A percentile compares a stretch with the other conserved stretches of the same genome.
These are phyloP conservation scores for Phylloscopus whistleri DNA, from an alignment of 2,113 vertebrate genomes.

Conservation along the genomic window DNA sequence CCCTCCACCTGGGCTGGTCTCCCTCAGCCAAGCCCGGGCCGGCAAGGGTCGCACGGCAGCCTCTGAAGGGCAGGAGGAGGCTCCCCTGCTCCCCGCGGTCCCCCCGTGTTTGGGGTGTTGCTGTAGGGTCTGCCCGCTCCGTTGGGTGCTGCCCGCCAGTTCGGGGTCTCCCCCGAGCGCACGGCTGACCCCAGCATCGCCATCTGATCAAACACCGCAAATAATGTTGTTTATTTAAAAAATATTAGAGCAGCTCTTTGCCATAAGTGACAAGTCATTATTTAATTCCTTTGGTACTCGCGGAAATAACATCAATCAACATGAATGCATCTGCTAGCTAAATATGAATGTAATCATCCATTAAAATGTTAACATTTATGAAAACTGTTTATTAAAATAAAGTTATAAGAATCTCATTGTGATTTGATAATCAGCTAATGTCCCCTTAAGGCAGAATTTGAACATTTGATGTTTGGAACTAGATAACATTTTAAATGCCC, in stretches of 20 bases:
- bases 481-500: conserved; percentile 16
- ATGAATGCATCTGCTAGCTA: conserved; percentile 54
- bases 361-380: conserved; percentile 61
- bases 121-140: not conserved
- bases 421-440: conserved; percentile 60
- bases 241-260: conserved; percentile 31
- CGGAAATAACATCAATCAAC: conserved; percentile 65
- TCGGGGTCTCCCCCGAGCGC: fast-evolving
- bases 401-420: conserved; percentile 56
- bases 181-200: not conserved
- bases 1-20: fast-evolving
- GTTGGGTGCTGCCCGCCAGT: no score
- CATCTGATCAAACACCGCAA: not conserved
- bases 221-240: conserved; percentile 31
- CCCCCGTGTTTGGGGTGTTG: not conserved
- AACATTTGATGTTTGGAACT: conserved; percentile 14
- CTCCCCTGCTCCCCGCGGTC: not conserved
- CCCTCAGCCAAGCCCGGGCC: not conserved
- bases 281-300: conserved; percentile 55
- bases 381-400: conserved; percentile 64
- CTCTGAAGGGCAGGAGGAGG: not conserved
- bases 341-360: conserved; percentile 62
- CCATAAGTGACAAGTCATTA: conserved; percentile 54
- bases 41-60: not conserved
- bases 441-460: conserved; percentile 52